Evolutionary conservation across 2,888 invertebrate genomes (phyloP), one percentile per base, ranked within the genome.

Genomic region (Eulithis testata): DNA sequence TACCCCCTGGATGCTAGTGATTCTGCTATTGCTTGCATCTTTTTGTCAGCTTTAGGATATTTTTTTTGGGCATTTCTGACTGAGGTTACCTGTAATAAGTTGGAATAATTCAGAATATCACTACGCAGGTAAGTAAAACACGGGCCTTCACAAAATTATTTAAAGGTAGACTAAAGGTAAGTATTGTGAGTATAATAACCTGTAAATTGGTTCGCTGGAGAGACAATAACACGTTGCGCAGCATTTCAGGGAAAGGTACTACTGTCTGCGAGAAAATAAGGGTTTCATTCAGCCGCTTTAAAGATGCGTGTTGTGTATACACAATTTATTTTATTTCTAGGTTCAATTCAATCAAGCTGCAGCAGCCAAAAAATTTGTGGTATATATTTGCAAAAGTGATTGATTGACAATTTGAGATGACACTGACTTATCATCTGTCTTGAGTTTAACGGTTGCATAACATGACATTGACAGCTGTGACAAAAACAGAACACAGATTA

Each of bases 1-100:
- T 93, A 96, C 96, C 96, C 96, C 94, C 95, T 95, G 40, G 95
- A 91, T 71, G 95, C 94, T 77, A 96, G 87, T 55, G 96, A 95
- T 84, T 95, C 93, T 56, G 94, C 94, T 66, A 94, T 89, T 45
- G 95, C 93, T 80, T 90, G 85, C 14, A 93, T 70, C 71, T 88
- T 93, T 76, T 91, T 93, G 64, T 89, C 90, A n/a, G 79, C 75
- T 83, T 93, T 93, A 11, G 92, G 90, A 56, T 77, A 73, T 66
- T 87, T 90, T 65, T 84, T 84, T 63, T 91, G 87, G 61, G 73
- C 84, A 75, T 86, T 73, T 75, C 91, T 84, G 11, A 87, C 73
- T 43, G 80, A 67, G 64, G 72, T 75, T 0, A 88, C 67, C 91
- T 91, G 81, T 43, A 80, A 73, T 67, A 60, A 65, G 43, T 2